Percentiles rank a stretch among this genome's conserved stretches.
Evolutionary conservation across 2,888 invertebrate species (phyloP).

Genomic region (Cyclophora albipunctata): DNA sequence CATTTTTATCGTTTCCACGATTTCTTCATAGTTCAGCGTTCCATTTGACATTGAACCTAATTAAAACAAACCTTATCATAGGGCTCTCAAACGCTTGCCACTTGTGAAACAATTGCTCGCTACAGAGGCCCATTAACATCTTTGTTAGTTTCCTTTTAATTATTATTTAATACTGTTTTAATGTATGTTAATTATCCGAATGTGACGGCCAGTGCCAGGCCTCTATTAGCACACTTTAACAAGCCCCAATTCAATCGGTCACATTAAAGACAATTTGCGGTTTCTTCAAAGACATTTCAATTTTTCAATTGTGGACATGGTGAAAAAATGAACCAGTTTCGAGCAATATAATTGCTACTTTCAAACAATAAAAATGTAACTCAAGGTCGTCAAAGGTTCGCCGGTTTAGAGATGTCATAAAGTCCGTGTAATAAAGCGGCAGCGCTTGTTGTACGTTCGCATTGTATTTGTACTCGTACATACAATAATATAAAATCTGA

Average conservation of each 20-base stretch:
- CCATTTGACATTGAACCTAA: slow-evolving; percentile 66
- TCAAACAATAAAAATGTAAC: slow-evolving; percentile 28
- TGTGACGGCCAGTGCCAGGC: slow-evolving; percentile 37
- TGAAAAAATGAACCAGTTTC: slow-evolving; percentile 23
- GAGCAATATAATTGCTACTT: slow-evolving; percentile 18
- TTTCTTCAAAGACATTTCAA: slow-evolving; percentile 28
- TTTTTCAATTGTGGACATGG: slow-evolving; percentile 12
- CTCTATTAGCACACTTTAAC: slow-evolving; percentile 50
- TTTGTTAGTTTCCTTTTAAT: slow-evolving; percentile 43
- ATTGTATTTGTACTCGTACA: slow-evolving; percentile 28
- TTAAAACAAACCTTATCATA: slow-evolving; percentile 58
- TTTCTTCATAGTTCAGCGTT: slow-evolving; percentile 56
- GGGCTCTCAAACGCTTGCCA: slow-evolving; percentile 48
- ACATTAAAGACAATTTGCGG: slow-evolving; percentile 22
- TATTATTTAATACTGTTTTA: slow-evolving; percentile 60
- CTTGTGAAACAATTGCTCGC: slow-evolving; percentile 42
- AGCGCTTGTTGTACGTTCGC: slow-evolving; percentile 39
- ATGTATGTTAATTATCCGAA: slow-evolving; percentile 40
- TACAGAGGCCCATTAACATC: slow-evolving; percentile 43
- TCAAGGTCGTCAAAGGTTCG: slow-evolving; percentile 37
- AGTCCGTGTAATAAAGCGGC: slow-evolving; percentile 32
- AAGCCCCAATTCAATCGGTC: slow-evolving; percentile 40
- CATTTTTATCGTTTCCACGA: slow-evolving; percentile 41
- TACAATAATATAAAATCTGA: slow-evolving; percentile 43
- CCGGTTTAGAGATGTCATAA: slow-evolving; percentile 28